Base-by-base conservation (phyloP, 2,888 invertebrate species). In the Pherbina coryleti region DNA sequence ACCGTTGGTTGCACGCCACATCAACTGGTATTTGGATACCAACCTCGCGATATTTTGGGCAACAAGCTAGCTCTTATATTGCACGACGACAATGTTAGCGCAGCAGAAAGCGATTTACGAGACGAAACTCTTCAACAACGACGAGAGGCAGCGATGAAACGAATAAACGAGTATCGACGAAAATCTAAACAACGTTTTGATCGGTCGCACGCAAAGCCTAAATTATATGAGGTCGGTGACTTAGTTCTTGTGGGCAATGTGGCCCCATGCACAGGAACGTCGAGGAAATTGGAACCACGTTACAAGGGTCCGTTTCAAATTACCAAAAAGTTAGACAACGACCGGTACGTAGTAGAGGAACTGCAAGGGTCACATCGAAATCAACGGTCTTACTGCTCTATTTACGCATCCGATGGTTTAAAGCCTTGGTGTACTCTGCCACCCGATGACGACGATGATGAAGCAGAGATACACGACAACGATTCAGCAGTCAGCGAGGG, bases 231-330 rank as follows among this genome's bases (percentile, higher is more conserved):
- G n/a, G 34, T 72, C 14, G 73, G 75, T 0, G 78, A 81, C 22
- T 67, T 79, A 19, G 77, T 80, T 7, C 28, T 79, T 22, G 79
- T 69, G 5, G 71, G 62, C 69, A 77, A 79, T 19, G 77, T 78
- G 55, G 22, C 79, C 34, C 14, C 74, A 22, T 55, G 77, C 31
- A 81, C 76, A 1, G 75, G 79, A 73, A 78, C 78, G 25, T 79
- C 82, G 25, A 64, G 79, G 28, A 84, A 85, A 72, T 67, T 82
- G 25, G 77, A 80, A 70, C 81, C 81, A 17, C 78, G 73, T 9
- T 83, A 77, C 28, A 82, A 80, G 49, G 83, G 84, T 9, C 82
- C 82, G 9, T 83, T 82, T 71, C 60, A 81, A 8, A 75, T 83
- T n/a, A 79, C 69, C 11, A 70, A 80, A 71, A 77, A 66, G 1